Evolutionary conservation across 2,797 vertebrate genomes (phyloP).

Genomic region (Eidolon dupreanum): DNA sequence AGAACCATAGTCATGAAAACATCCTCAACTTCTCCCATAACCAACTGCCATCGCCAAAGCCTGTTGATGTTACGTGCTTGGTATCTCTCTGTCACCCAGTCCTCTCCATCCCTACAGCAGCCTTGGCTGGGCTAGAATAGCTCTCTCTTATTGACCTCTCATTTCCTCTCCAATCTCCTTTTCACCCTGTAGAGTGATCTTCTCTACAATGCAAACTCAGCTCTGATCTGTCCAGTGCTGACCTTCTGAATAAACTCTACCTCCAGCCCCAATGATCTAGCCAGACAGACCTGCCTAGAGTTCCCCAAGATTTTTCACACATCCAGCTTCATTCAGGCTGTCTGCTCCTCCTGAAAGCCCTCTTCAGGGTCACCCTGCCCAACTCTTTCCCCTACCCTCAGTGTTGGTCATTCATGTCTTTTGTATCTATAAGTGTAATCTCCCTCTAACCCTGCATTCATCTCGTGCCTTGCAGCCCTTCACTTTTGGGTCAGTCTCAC

Average conservation of each 20-base stretch:
- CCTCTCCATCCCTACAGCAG: background rate
- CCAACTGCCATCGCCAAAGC: background rate
- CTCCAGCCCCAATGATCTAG: background rate
- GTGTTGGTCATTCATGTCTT: no score
- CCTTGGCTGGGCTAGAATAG: background rate
- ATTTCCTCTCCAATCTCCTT: background rate
- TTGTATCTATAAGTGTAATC: background rate
- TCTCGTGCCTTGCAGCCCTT: background rate
- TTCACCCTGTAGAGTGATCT: background rate
- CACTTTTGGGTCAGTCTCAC: background rate
- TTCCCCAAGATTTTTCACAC: background rate
- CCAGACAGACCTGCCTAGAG: background rate
- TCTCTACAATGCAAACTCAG: background rate
- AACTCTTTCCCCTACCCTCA: background rate
- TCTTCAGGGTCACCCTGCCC: background rate
- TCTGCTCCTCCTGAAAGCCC: background rate
- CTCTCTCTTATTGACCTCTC: background rate
- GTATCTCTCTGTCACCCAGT: background rate
- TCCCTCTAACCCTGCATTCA: background rate
- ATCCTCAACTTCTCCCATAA: background rate
- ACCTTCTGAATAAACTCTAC: background rate
- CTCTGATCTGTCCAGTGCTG: background rate
- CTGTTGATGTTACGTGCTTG: no score
- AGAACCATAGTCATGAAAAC: background rate
- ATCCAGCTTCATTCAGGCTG: background rate